Evolutionary conservation across 2,797 vertebrate genomes (phyloP).

Genomic region (Typhlichthys eigenmanni): DNA sequence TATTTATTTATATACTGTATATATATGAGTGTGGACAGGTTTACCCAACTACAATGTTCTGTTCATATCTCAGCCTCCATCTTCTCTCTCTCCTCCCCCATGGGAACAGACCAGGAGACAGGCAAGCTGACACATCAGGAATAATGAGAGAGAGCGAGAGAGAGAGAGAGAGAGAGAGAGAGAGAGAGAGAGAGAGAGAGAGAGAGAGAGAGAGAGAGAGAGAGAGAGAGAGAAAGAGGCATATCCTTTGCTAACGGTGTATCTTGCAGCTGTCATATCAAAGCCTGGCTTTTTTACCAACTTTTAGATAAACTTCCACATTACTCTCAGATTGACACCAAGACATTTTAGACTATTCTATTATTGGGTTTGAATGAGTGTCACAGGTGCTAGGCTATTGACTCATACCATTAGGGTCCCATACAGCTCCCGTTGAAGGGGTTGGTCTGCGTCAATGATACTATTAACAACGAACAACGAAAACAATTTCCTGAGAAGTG

Average conservation of each 20-base stretch:
- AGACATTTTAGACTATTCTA: neutral
- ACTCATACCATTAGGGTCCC: neutral
- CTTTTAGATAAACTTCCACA: constrained; percentile 5
- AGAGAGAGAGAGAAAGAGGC: neutral
- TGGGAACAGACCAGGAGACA: constrained; percentile 18
- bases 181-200: constrained; percentile 7
- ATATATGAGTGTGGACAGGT: neutral
- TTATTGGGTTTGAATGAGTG: neutral
- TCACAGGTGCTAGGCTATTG: neutral
- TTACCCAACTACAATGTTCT: neutral
- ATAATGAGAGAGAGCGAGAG: constrained; percentile 33
- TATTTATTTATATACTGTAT: neutral
- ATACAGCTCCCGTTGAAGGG: neutral
- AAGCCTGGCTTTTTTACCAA: constrained; percentile 23
- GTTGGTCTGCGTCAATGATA: too few relatives aligned
- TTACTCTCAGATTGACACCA: too few relatives aligned
- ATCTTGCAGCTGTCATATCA: constrained; percentile 35
- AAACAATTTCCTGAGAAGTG: constrained; percentile 28
- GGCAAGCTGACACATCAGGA: constrained; percentile 26
- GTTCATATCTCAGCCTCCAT: constrained; percentile 3
- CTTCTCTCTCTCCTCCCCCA: constrained; percentile 3
- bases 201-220: constrained; percentile 10
- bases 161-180: neutral
- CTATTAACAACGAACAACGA: neutral
- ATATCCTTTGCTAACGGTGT: constrained; percentile 19